A percentile compares a stretch with the other conserved stretches of the same genome.
phyloP scores from a whole-genome alignment of 1,140 invertebrate genomes.

The Macrotrachela quadricornifera region DNA sequence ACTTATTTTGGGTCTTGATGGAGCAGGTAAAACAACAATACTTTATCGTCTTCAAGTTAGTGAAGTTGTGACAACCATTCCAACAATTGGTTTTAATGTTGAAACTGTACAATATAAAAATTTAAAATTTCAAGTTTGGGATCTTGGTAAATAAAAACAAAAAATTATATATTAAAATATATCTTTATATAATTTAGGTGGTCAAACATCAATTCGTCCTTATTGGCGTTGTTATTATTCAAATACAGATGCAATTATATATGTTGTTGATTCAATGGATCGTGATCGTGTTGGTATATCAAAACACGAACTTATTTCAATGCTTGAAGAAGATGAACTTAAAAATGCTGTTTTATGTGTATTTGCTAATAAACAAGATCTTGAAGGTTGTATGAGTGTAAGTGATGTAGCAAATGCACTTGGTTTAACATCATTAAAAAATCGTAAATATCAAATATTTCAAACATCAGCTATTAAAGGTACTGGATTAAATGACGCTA shows the following conservation, averaged over 20 bases:
- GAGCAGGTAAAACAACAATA: conserved; percentile 78
- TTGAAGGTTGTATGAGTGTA: conserved; percentile 80
- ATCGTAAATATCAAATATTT: conserved; percentile 96
- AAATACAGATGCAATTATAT: conserved; percentile 98
- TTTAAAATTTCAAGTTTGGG: conserved; percentile 99
- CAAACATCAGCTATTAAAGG: conserved; percentile 94
- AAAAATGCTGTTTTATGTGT: conserved; percentile 81
- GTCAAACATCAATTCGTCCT: conserved; percentile 41
- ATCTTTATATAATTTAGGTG: neutral
- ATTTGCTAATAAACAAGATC: conserved; percentile 95
- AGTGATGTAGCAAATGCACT: conserved; percentile 88
- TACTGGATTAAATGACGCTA: conserved; percentile 90
- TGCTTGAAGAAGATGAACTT: conserved; percentile 92
- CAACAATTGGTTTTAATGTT: conserved; percentile 98
- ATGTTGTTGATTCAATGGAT: conserved; percentile 96
- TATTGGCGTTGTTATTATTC: conserved; percentile 99
- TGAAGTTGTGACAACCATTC: conserved; percentile 97
- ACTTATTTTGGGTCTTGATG: conserved; percentile 85
- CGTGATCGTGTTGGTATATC: conserved; percentile 93
- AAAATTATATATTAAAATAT: too few relatives aligned
- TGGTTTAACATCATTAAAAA: conserved; percentile 75
- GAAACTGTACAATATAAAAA: conserved; percentile 94
- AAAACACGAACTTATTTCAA: conserved; percentile 86
- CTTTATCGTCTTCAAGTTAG: conserved; percentile 91
- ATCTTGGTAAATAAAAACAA: conserved; percentile 44